Percentiles rank a stretch among this genome's conserved stretches.
Evolutionary conservation across 2,888 invertebrate species (phyloP).

Genomic region (Brassicogethes aeneus): DNA sequence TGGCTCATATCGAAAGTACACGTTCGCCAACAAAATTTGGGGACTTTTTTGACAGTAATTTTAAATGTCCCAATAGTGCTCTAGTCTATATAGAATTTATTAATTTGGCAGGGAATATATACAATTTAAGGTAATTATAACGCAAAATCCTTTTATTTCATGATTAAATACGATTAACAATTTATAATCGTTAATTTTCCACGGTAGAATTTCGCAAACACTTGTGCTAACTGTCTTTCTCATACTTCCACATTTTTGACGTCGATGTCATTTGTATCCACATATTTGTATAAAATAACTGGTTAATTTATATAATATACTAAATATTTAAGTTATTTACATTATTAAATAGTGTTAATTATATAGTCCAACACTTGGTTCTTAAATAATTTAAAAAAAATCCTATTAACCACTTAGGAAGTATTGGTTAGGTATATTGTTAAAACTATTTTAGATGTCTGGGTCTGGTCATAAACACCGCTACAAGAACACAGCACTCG

Average conservation of each 20-base stretch:
- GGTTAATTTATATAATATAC: no score
- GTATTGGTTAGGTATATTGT: background rate
- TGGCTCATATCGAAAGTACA: background rate
- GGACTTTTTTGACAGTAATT: background rate
- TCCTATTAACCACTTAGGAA: no score
- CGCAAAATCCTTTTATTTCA: no score
- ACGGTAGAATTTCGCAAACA: no score
- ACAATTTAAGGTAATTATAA: background rate
- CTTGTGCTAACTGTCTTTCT: constrained; percentile 3
- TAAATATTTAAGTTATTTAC: no score
- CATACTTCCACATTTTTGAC: constrained; percentile 16
- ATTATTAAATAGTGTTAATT: no score
- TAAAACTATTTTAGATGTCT: constrained; percentile 56
- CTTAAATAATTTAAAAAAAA: no score
- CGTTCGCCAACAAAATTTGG: background rate
- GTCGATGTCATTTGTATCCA: constrained; percentile 3
- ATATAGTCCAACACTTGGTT: no score
- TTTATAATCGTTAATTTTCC: no score
- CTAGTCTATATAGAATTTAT: background rate
- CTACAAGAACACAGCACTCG: constrained; percentile 89
- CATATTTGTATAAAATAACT: background rate
- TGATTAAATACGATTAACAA: no score
- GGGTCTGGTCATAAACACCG: constrained; percentile 76
- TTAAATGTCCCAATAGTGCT: background rate
- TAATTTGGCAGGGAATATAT: background rate